Evolutionary conservation across 2,888 invertebrate genomes (phyloP), one percentile per base, ranked within the genome.

Genomic region (Zygogramma bicolorata): DNA sequence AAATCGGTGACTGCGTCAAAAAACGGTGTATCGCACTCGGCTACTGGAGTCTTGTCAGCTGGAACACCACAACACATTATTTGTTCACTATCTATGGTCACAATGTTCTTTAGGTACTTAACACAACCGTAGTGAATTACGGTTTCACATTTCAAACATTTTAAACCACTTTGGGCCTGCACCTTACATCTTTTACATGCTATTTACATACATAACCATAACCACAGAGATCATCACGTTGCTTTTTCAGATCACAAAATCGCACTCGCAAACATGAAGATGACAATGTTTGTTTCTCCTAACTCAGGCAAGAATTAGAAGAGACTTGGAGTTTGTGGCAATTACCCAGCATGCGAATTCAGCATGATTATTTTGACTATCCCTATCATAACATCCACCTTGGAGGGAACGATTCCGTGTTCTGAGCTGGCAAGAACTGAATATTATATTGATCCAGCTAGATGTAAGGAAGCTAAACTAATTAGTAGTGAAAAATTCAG

Each of bases 1-100:
- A 46, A 46, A 20, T 46, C 46, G 46, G 20, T 46, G 46, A 46
- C 46, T 46, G 46, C 46, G 46, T 46, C 46, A 46, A 20, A 46
- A 46, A 46, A 46, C 22, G 49, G 49, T 49, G 0, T 49, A 8
- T 49, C 22, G 22, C 49, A 49, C 13, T 22, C 49, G 20, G 1
- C 20, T 46, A 20, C 46, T 46, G 46, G 42, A n/a, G 42, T 42
- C 1, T 42, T 42, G 42, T n/a, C 18, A 42, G 13, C 42, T 42
- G 42, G 42, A 42, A 42, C 15, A 15, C 15, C 42, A 42, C 42
- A 42, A 42, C 18, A 42, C 42, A 42, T 15, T 42, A 42, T 42
- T 42, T 42, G n/a, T 42, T 42, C 42, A 42, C 42, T 42, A 42
- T 42, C 42, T 3, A 42, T 42, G 42, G 3, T 8, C 42, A 42